Conservation (phyloP, 2,888 invertebrate genomes). For the Hirudinaria manillensis region DNA sequence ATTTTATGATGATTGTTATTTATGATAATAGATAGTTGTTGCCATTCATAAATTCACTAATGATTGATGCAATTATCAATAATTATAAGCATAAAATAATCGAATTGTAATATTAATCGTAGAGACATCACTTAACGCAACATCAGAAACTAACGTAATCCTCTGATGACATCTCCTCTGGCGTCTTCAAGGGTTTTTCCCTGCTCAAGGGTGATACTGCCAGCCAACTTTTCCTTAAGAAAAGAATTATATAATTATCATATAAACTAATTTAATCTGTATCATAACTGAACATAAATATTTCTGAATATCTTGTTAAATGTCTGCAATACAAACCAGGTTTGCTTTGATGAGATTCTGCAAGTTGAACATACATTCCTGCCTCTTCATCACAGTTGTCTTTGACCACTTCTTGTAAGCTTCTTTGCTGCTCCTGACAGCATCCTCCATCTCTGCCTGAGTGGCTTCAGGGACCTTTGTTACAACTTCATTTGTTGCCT, state of each 20-base stretch:
- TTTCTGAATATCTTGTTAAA: neutral
- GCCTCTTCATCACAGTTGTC: conserved; percentile 82
- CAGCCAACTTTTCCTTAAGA: conserved; percentile 70
- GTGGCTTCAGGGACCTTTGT: conserved; percentile 83
- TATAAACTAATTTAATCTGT: neutral
- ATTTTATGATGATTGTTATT: no score
- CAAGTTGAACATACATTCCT: conserved; percentile 81
- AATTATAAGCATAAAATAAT: no score
- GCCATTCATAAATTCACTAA: no score
- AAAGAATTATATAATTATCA: neutral
- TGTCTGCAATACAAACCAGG: conserved; percentile 58
- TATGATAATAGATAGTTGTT: no score
- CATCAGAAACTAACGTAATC: conserved; percentile 67
- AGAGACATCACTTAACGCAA: no score
- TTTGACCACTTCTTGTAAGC: conserved; percentile 79
- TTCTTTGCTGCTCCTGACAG: conserved; percentile 76
- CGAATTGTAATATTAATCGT: no score
- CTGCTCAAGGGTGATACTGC: conserved; percentile 87
- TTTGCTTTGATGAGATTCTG: conserved; percentile 80
- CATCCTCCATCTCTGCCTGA: conserved; percentile 77
- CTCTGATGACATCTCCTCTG: conserved; percentile 93
- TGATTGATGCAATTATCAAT: no score
- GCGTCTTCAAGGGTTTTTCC: conserved; percentile 95
- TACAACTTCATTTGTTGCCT: conserved; percentile 60
- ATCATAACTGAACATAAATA: neutral